Evolutionary conservation across 2,888 invertebrate genomes (phyloP), one percentile per base, ranked within the genome.

Genomic region (Cantharis nigra): DNA sequence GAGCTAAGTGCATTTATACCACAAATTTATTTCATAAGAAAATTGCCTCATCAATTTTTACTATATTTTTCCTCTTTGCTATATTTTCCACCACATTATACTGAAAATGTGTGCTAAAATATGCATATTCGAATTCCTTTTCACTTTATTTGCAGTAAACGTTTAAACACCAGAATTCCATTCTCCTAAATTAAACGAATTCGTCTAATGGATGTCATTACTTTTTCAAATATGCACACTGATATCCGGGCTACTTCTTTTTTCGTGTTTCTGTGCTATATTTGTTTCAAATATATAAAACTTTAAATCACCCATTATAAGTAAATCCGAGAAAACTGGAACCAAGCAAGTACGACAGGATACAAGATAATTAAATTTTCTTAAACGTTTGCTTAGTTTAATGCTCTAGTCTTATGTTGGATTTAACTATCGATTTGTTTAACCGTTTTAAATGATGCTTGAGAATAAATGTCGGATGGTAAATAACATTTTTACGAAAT

Each of bases 161-260:
- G 33, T 33, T 67, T 65, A 67, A 72, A 72, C 72, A 72, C 23
- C 62, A 67, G 49, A 72, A 30, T 72, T 72, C 72, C 72, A 72
- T 72, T 67, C 67, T 20, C n/a, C n/a, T 49, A 49, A 67, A 67
- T 62, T 33, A 30, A 72, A 67, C 49, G 67, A 67, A 67, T 33
- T 16, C n/a, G 20, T 14, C 23, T 72, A 72, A 72, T 72, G 72
- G 72, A 72, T 67, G 20, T 62, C 67, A 67, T 72, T 72, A 72
- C 33, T 72, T 72, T 72, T 72, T 65, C 63, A 49, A 49, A 49
- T 49, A 49, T 49, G 49, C 49, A 49, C 49, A 49, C 49, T n/a
- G 49, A 49, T 49, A 49, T 49, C 49, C n/a, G 49, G n/a, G n/a
- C n/a, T 49, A 49, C 49, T 49, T 49, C 49, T n/a, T 49, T 49